Evolutionary conservation across 2,888 invertebrate genomes (phyloP).

Genomic region (Dusona sp.): DNA sequence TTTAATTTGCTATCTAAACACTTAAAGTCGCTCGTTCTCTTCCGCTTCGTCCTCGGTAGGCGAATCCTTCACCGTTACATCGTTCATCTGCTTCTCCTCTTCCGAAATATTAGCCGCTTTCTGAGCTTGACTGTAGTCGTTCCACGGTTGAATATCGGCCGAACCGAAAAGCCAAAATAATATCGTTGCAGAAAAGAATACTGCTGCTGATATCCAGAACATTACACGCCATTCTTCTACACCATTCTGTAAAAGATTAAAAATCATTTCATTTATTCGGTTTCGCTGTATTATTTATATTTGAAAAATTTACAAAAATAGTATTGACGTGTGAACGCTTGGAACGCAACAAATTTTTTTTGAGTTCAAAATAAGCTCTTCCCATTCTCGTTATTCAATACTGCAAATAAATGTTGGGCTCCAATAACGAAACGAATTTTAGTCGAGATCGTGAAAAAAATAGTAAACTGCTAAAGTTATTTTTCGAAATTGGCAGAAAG

Average conservation of each 20-base stretch:
- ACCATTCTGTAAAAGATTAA: constrained; percentile 88
- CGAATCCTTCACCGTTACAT: constrained; percentile 61
- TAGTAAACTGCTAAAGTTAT: too few species aligned
- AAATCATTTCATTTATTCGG: background rate
- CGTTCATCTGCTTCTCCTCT: constrained; percentile 78
- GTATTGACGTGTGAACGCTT: too few species aligned
- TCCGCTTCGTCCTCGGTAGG: constrained; percentile 75
- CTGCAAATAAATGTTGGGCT: background rate
- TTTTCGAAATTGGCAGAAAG: background rate
- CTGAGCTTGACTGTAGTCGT: constrained; percentile 84
- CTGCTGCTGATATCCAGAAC: constrained; percentile 90
- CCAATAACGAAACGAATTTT: too few species aligned
- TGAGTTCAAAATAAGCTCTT: too few species aligned
- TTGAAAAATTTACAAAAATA: background rate
- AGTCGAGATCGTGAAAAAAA: too few species aligned
- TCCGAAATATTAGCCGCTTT: constrained; percentile 67
- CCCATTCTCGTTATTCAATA: too few species aligned
- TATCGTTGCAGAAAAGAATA: constrained; percentile 89
- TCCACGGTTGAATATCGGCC: constrained; percentile 90
- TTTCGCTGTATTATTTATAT: background rate
- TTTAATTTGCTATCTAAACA: background rate
- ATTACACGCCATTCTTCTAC: constrained; percentile 91
- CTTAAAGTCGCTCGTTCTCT: constrained; percentile 80
- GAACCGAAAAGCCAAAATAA: constrained; percentile 90
- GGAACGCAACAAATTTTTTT: background rate